These are phyloP conservation scores for Rhagoletis zephyria DNA, from an alignment of 1,140 invertebrate genomes.

Conservation along the genomic window DNA sequence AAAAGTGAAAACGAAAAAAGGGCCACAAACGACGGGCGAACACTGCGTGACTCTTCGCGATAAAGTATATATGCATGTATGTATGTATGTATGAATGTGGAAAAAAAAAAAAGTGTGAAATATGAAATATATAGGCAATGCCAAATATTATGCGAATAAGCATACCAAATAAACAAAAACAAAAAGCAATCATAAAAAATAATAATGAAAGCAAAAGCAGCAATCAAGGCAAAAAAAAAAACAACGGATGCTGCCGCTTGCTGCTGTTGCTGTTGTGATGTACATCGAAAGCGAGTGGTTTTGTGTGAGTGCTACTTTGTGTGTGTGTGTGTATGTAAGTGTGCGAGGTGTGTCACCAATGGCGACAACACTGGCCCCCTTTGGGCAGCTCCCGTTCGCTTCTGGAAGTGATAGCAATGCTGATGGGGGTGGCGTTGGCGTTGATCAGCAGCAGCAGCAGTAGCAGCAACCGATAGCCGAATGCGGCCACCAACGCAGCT, in stretches of 20 bases:
- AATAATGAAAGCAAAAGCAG: background rate
- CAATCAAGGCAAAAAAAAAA: background rate
- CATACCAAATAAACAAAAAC: background rate
- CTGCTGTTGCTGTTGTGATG: background rate
- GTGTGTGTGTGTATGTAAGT: background rate
- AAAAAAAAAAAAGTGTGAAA: background rate
- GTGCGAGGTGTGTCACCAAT: background rate
- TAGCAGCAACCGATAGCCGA: background rate
- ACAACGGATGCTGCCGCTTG: background rate
- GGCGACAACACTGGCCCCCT: no score
- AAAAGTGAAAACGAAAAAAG: background rate
- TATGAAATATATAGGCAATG: background rate
- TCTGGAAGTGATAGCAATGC: background rate
- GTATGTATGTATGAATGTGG: no score
- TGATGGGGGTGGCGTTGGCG: background rate
- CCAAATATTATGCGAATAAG: background rate
- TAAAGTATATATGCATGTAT: no score
- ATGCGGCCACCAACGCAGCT: background rate
- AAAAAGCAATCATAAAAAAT: background rate
- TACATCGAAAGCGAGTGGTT: background rate
- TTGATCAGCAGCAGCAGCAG: background rate
- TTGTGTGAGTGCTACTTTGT: background rate
- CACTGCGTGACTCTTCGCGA: background rate
- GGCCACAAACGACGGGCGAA: background rate
- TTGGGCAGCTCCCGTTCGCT: background rate